These are phyloP conservation scores for Platalea minor DNA, from an alignment of 2,797 vertebrate species.

Conservation along the genomic window DNA sequence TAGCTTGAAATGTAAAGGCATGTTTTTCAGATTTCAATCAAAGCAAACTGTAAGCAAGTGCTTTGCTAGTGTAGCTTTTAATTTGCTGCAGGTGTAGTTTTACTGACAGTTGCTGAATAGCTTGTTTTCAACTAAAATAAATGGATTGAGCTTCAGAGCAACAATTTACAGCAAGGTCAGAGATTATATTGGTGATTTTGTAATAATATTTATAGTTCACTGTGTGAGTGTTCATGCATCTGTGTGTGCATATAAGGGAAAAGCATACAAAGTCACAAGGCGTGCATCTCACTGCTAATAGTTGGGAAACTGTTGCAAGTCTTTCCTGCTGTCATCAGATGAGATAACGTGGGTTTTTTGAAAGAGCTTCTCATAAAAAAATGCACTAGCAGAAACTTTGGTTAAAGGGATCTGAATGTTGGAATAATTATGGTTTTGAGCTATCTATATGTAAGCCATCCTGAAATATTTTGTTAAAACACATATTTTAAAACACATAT, in stretches of 20 bases:
- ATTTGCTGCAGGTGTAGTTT: constrained; percentile 53
- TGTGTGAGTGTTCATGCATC: neutral
- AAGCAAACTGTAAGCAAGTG: neutral
- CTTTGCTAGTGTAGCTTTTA: constrained; percentile 43
- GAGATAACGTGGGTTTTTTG: neutral
- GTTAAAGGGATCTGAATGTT: neutral
- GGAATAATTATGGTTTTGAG: neutral
- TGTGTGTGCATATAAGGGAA: neutral
- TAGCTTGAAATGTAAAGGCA: neutral
- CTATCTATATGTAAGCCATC: neutral
- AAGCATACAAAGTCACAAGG: neutral
- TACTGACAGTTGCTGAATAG: constrained; percentile 46
- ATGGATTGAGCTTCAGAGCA: constrained; percentile 17
- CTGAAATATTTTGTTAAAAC: neutral
- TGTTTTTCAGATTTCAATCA: constrained; percentile 46
- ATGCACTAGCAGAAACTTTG: neutral
- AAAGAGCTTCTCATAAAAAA: neutral
- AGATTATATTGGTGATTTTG: constrained; percentile 26
- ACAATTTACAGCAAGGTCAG: constrained; percentile 49
- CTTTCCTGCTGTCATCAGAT: neutral
- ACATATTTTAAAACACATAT: neutral
- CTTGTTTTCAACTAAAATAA: constrained; percentile 56
- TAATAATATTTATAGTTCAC: constrained; percentile 13
- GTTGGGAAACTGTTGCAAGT: neutral
- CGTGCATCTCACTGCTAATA: neutral